phyloP scores from a whole-genome alignment of 2,888 invertebrate genomes.

The Scaptomyza reducta region DNA sequence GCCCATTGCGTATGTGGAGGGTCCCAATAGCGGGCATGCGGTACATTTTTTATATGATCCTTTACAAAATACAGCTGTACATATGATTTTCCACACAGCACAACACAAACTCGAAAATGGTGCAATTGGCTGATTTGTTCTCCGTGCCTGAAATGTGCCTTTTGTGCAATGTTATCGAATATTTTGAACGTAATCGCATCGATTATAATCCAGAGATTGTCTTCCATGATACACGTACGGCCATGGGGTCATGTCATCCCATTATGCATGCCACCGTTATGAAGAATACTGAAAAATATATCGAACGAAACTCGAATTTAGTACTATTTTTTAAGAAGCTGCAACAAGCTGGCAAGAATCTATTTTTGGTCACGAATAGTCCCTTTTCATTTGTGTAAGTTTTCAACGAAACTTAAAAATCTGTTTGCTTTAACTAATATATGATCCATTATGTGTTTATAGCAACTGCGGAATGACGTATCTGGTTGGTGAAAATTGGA shows the following conservation, averaged over 20 bases:
- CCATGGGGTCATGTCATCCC: conserved; percentile 94
- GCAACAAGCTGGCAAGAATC: conserved; percentile 90
- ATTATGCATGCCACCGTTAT: conserved; percentile 96
- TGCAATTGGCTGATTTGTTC: conserved; percentile 97
- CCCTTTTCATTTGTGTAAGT: conserved; percentile 97
- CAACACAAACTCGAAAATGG: conserved; percentile 88
- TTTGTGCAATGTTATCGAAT: conserved; percentile 96
- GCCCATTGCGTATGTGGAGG: conserved; percentile 94
- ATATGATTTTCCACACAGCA: conserved; percentile 52
- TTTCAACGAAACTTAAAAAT: not conserved
- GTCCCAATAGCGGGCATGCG: conserved; percentile 86
- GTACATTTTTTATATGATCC: conserved; percentile 5
- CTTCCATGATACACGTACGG: conserved; percentile 96
- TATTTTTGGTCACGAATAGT: conserved; percentile 98
- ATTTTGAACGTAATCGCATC: conserved; percentile 94
- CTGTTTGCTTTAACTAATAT: not conserved
- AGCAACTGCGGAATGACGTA: conserved; percentile 96
- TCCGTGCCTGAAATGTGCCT: conserved; percentile 98
- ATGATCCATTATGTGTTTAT: not conserved
- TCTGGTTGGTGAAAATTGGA: conserved; percentile 95
- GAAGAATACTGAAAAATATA: conserved; percentile 91
- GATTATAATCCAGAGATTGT: conserved; percentile 98
- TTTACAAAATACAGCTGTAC: not conserved
- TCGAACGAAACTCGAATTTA: conserved; percentile 90
- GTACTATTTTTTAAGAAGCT: conserved; percentile 91